These are phyloP conservation scores for Psilopsiagon aurifrons DNA, from an alignment of 2,113 vertebrate species.

Conservation along the genomic window DNA sequence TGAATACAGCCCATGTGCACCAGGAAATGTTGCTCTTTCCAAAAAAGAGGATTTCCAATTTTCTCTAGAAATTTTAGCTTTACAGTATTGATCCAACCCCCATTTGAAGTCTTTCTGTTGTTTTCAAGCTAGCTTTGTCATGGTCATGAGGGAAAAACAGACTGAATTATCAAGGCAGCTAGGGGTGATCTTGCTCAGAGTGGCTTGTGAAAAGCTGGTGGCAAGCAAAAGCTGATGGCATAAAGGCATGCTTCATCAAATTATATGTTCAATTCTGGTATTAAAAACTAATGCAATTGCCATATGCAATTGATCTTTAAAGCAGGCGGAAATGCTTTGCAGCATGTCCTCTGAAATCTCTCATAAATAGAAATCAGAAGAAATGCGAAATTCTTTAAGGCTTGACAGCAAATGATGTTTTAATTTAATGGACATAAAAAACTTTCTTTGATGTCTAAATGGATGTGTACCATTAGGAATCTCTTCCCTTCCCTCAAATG, in stretches of 20 bases:
- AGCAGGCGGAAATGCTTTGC: constrained; percentile 48
- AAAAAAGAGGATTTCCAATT: background rate
- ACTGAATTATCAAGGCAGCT: background rate
- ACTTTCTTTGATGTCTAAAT: constrained; percentile 65
- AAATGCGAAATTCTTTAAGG: constrained; percentile 50
- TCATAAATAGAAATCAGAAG: constrained; percentile 66
- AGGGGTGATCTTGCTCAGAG: background rate
- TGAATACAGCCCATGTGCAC: background rate
- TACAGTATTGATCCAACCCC: background rate
- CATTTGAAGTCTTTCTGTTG: background rate
- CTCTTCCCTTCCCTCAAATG: background rate
- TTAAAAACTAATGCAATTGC: constrained; percentile 68
- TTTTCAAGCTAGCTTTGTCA: background rate
- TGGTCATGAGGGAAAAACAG: background rate
- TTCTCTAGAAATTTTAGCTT: background rate
- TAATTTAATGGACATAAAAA: constrained; percentile 57
- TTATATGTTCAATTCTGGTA: constrained; percentile 7
- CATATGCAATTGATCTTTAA: constrained; percentile 60
- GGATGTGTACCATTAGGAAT: constrained; percentile 34
- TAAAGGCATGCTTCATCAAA: constrained; percentile 43
- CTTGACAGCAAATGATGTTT: constrained; percentile 59
- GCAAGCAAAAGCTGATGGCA: constrained; percentile 19
- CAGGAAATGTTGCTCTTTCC: background rate
- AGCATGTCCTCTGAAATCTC: constrained; percentile 55
- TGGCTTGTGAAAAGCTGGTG: constrained; percentile 2